phyloP scores from a whole-genome alignment of 1,140 invertebrate species.

The Radopholus similis region DNA sequence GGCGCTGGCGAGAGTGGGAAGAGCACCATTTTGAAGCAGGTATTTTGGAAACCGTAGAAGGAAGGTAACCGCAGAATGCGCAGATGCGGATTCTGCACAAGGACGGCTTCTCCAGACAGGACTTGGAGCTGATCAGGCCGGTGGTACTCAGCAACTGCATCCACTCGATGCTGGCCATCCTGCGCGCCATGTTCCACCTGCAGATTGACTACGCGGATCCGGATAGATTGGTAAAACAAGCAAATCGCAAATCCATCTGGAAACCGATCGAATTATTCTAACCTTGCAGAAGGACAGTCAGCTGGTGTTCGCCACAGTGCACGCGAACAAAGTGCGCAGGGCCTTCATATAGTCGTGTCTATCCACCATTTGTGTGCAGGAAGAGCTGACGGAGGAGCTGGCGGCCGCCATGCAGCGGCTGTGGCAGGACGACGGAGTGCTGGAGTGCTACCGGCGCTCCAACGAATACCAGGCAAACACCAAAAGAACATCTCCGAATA shows the following conservation, averaged over 20 bases:
- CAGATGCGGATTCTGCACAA: conserved; percentile 49
- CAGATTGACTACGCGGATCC: conserved; percentile 57
- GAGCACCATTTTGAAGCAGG: conserved; percentile 63
- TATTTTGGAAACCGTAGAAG: conserved; percentile 46
- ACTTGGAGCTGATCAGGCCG: conserved; percentile 57
- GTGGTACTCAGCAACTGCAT: conserved; percentile 58
- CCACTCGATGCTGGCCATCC: conserved; percentile 57
- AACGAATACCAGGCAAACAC: conserved; percentile 61
- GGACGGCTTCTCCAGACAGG: conserved; percentile 57
- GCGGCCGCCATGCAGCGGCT: conserved; percentile 60
- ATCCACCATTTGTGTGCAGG: conserved; percentile 15
- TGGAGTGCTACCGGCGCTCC: conserved; percentile 63
- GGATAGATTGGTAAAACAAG: conserved; percentile 46
- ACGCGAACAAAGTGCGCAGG: conserved; percentile 50
- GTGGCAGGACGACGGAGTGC: conserved; percentile 68
- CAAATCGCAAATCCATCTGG: not conserved
- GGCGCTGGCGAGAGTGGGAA: conserved; percentile 63
- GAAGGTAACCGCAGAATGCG: not conserved
- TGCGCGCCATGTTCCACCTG: conserved; percentile 59
- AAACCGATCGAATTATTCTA: not conserved
- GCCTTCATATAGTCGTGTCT: too few species aligned
- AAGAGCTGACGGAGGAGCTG: conserved; percentile 58
- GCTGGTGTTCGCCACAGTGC: conserved; percentile 59
- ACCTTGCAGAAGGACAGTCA: conserved; percentile 54
- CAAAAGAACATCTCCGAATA: not conserved